Conservation (phyloP, 2,113 vertebrate genomes). For the Odontesthes bonariensis region DNA sequence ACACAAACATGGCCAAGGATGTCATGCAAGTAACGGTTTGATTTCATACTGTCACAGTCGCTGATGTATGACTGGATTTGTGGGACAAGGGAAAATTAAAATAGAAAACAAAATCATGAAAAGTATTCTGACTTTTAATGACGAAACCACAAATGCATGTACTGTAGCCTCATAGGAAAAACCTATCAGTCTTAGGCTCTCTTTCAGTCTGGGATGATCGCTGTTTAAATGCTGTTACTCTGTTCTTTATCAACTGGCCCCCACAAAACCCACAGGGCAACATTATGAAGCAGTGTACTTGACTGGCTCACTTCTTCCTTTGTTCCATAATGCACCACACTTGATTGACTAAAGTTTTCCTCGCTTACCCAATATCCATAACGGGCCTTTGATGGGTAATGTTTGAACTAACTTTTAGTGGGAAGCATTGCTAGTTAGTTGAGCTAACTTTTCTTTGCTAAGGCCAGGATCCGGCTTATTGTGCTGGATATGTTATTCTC, state of each 20-base stretch:
- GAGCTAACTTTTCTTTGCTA: slow-evolving; percentile 50
- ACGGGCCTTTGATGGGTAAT: slow-evolving; percentile 19
- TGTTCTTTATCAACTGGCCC: slow-evolving; percentile 32
- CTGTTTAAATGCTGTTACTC: slow-evolving; percentile 53
- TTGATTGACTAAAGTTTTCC: neutral
- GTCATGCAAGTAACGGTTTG: slow-evolving; percentile 4
- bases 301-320: neutral
- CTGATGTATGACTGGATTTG: slow-evolving; percentile 33
- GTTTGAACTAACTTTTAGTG: slow-evolving; percentile 24
- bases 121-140: neutral
- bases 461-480: slow-evolving; percentile 40
- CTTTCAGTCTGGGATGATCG: slow-evolving; percentile 69
- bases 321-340: slow-evolving; percentile 8
- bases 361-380: slow-evolving; percentile 18
- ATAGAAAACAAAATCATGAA: neutral
- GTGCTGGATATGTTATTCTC: slow-evolving; percentile 29
- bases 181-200: slow-evolving; percentile 39
- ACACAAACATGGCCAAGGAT: slow-evolving; percentile 2
- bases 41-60: slow-evolving; percentile 1
- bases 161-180: slow-evolving; percentile 2
- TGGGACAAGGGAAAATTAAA: slow-evolving; percentile 19
- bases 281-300: slow-evolving; percentile 23
- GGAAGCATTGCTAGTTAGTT: slow-evolving; percentile 45
- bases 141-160: slow-evolving; percentile 9
- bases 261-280: slow-evolving; percentile 42